These are phyloP conservation scores for Criorhina ranunculi DNA, from an alignment of 2,888 invertebrate genomes.

Conservation along the genomic window DNA sequence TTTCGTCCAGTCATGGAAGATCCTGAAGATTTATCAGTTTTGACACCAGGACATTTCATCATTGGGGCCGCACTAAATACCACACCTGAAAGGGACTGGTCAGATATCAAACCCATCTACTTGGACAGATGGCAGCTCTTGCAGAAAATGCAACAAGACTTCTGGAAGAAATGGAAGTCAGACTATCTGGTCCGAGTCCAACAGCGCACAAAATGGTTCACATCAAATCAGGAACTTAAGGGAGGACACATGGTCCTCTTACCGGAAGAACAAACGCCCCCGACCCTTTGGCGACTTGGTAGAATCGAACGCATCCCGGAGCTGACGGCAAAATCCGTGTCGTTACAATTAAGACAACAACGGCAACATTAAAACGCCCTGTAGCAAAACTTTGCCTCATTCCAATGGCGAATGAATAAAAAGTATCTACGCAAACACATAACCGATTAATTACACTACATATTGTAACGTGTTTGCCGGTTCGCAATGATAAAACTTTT, in stretches of 20 bases:
- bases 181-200: slow-evolving; percentile 30
- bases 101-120: slow-evolving; percentile 5
- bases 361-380: no score
- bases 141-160: slow-evolving; percentile 22
- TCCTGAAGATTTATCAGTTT: slow-evolving; percentile 27
- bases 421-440: no score
- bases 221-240: slow-evolving; percentile 4
- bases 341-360: no score
- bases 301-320: no score
- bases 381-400: no score
- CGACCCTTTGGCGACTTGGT: slow-evolving; percentile 29
- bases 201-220: slow-evolving; percentile 28
- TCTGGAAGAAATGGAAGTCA: slow-evolving; percentile 41
- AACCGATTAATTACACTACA: no score
- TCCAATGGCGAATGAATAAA: no score
- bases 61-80: slow-evolving; percentile 33
- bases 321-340: no score
- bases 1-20: not conserved
- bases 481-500: no score
- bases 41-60: slow-evolving; percentile 37
- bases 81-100: slow-evolving; percentile 27
- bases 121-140: slow-evolving; percentile 39
- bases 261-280: slow-evolving; percentile 35
- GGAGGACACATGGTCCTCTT: slow-evolving; percentile 17
- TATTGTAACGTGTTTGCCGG: no score